Conservation (phyloP, 1,140 invertebrate genomes). For the Drosophila hydei region DNA sequence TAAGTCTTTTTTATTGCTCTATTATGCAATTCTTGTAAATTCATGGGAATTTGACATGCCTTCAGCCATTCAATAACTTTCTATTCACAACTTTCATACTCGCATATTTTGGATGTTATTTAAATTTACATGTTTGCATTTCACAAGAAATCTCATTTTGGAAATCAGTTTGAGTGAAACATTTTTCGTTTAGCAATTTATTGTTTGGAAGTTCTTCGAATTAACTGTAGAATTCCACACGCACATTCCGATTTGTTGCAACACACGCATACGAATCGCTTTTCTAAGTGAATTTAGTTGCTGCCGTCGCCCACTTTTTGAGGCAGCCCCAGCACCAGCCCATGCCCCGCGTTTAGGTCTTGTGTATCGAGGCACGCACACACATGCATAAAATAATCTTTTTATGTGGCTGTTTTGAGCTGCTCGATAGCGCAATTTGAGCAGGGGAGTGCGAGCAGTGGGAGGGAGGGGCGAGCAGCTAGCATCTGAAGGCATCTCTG, state of each 20-base stretch:
- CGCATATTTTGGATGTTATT: too few species aligned
- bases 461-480: neutral
- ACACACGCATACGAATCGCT: conserved; percentile 52
- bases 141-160: neutral
- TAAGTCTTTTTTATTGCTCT: too few species aligned
- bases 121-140: neutral
- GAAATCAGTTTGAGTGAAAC: neutral
- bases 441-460: conserved; percentile 6
- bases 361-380: conserved; percentile 26
- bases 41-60: too few species aligned
- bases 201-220: conserved; percentile 8
- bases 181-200: conserved; percentile 4
- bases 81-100: too few species aligned
- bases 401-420: conserved; percentile 80
- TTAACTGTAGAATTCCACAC: conserved; percentile 7
- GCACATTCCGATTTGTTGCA: conserved; percentile 40
- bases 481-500: conserved; percentile 18
- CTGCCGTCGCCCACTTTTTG: neutral
- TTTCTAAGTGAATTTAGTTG: conserved; percentile 75
- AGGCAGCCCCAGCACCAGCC: too few species aligned
- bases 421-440: conserved; percentile 70
- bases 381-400: conserved; percentile 73
- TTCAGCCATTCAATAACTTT: too few species aligned
- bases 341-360: conserved; percentile 9
- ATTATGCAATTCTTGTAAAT: too few species aligned